Base-by-base conservation (phyloP, 2,113 vertebrate species). In the Macquaria ambigua region DNA sequence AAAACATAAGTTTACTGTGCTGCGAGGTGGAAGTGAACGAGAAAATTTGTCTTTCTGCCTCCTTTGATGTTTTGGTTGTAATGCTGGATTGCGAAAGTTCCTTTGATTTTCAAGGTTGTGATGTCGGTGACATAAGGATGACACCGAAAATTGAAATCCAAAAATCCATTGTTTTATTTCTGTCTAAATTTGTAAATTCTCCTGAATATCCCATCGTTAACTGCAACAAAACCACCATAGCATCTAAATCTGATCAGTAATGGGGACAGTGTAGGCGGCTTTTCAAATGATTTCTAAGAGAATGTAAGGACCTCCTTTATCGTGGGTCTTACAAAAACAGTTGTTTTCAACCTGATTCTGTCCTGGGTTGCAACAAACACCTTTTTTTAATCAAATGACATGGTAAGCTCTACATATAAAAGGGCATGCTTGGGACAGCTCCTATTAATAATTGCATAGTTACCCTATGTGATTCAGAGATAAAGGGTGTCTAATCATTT, bases 401-500 rank as follows among this genome's bases (percentile, higher is more conserved):
- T 56, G 25, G 15, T 81, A 73, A 79, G 52, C 62, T 68, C 58
- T 63, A 78, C 67, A 82, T 89, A 81, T 69, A 91, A 67, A 62
- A 43, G n/a, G 23, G 48, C 25, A 70, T 89, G 73, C 50, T 83
- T 74, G 55, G 79, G 86, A 87, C 75, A 67, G 83, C 71, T 86
- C 58, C 67, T 80, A 73, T 82, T 89, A 88, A 92, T 90, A 87
- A 92, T 81, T 78, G 83, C 81, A 77, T 81, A 84, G 89, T 90
- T 89, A 87, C 81, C 83, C 71, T 81, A 85, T 90, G 90, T 50
- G 88, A 93, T 94, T 91, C 77, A 46, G 52, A 90, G 91, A 92
- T 93, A 92, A 90, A 88, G 79, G 81, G 74, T 85, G 88, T 92
- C 90, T 92, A 94, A 94, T 94, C 87, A 86, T 87, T 90, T 91